Conservation (phyloP, 2,888 invertebrate genomes). For the Teinopalpus imperialis region DNA sequence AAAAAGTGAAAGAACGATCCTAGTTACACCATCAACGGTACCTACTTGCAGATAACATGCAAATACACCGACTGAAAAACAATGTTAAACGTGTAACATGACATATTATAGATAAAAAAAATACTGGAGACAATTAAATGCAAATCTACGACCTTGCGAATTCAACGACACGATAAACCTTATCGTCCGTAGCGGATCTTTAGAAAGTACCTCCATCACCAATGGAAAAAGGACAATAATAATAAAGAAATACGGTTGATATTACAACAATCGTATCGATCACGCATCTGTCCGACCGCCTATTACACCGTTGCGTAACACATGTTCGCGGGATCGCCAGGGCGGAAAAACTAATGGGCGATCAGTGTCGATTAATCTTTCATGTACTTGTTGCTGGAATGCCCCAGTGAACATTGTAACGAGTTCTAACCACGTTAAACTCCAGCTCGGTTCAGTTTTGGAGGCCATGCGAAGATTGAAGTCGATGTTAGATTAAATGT, state of each 20-base stretch:
- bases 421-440: slow-evolving; percentile 3
- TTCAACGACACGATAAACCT: slow-evolving; percentile 8
- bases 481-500: too few relatives aligned
- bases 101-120: slow-evolving; percentile 8
- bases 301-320: slow-evolving; percentile 22
- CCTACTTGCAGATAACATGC: neutral
- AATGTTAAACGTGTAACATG: slow-evolving; percentile 3
- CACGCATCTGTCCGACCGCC: slow-evolving; percentile 20
- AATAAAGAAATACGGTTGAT: slow-evolving; percentile 2
- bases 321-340: slow-evolving; percentile 11
- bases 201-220: slow-evolving; percentile 12
- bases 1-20: neutral
- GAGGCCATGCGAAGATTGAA: too few relatives aligned
- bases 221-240: neutral
- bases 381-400: slow-evolving; percentile 2
- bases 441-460: too few relatives aligned
- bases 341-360: slow-evolving; percentile 23
- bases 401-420: slow-evolving; percentile 13
- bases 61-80: slow-evolving; percentile 10
- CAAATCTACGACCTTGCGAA: slow-evolving; percentile 20
- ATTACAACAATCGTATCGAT: neutral
- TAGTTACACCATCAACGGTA: slow-evolving; percentile 4
- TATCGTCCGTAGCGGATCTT: slow-evolving; percentile 15
- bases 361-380: slow-evolving; percentile 21
- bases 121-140: slow-evolving; percentile 19